Evolutionary conservation across 2,113 vertebrate genomes (phyloP).

Genomic region (Gymnarchus niloticus): DNA sequence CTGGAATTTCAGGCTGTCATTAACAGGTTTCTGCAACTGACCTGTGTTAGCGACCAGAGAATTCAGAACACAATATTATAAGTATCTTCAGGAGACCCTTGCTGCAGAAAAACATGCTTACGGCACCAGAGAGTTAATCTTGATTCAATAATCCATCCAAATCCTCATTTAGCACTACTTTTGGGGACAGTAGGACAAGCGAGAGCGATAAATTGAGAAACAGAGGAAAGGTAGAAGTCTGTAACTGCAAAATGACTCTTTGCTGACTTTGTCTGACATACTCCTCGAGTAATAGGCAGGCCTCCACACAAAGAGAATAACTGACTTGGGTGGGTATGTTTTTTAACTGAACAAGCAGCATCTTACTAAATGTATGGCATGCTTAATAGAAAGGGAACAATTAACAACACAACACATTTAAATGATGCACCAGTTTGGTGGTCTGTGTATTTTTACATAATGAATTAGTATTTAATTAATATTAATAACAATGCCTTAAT

Average conservation of each 20-base stretch:
- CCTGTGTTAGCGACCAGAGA: background rate
- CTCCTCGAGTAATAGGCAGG: background rate
- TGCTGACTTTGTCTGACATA: background rate
- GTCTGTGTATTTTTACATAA: background rate
- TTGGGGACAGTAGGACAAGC: background rate
- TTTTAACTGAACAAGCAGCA: background rate
- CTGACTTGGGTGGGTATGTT: too few species aligned
- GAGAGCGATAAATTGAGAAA: background rate
- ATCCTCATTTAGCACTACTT: background rate
- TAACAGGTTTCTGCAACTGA: background rate
- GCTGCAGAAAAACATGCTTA: background rate
- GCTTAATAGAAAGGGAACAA: background rate
- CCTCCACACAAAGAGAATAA: background rate
- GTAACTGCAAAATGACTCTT: background rate
- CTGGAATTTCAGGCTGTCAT: background rate
- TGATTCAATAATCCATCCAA: background rate
- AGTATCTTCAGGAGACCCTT: background rate
- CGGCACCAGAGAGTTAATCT: background rate
- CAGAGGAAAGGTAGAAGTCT: background rate
- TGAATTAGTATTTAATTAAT: background rate
- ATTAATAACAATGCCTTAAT: background rate
- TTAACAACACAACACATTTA: background rate
- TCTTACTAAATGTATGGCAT: too few species aligned
- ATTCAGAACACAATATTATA: background rate
- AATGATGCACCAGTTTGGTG: background rate